Conservation (phyloP, 2,797 vertebrate species). For the Allobates femoralis region DNA sequence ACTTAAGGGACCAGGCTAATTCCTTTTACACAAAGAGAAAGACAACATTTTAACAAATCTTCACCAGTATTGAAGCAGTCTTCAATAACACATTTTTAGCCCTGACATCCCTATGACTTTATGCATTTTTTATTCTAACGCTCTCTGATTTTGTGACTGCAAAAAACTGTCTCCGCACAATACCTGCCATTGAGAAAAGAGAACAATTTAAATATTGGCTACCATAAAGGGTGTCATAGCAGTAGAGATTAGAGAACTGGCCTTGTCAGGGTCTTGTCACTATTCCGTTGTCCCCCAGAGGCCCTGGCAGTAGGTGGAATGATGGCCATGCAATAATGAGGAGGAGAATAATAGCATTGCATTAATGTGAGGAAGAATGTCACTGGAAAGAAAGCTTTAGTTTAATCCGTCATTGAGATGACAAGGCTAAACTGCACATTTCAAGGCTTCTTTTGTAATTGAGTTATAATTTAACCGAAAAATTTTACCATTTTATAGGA, state of each 20-base stretch:
- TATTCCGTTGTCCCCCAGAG: constrained; percentile 32
- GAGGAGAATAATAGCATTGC: constrained; percentile 39
- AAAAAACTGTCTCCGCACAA: constrained; percentile 30
- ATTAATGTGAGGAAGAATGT: constrained; percentile 33
- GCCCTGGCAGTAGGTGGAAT: constrained; percentile 47
- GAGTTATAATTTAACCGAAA: constrained; percentile 13
- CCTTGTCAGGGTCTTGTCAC: constrained; percentile 50
- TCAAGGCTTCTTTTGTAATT: constrained; percentile 17
- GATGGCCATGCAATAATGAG: constrained; percentile 43
- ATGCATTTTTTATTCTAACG: constrained; percentile 26
- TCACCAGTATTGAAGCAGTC: background rate
- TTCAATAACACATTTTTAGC: constrained; percentile 29
- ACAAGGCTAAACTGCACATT: constrained; percentile 37
- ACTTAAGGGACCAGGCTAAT: no score
- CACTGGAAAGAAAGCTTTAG: constrained; percentile 36
- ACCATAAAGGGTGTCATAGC: background rate
- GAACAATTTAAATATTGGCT: constrained; percentile 43
- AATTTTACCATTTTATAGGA: background rate
- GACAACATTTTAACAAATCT: background rate
- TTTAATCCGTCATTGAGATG: constrained; percentile 47
- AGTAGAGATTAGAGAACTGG: constrained; percentile 47
- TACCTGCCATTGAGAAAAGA: constrained; percentile 23
- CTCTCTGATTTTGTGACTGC: constrained; percentile 3
- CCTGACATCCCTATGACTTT: constrained; percentile 30
- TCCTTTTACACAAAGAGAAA: no score